These are phyloP conservation scores for Hippocampus kuda DNA, from an alignment of 2,797 vertebrate species.

Conservation along the genomic window DNA sequence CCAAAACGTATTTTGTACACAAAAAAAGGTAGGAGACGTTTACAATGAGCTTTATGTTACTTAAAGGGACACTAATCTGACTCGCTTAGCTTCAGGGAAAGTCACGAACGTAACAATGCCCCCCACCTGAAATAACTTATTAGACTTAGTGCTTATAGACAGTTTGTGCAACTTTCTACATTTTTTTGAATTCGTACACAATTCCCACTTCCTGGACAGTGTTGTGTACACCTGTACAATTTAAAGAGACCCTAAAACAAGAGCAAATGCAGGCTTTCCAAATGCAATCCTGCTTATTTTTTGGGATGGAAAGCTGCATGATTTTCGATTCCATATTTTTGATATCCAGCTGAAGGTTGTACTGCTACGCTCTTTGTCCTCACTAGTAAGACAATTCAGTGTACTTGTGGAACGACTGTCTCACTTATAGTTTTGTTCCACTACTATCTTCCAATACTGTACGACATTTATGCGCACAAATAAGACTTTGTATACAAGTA, in stretches of 20 bases:
- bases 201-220: not conserved
- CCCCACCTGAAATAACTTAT: not conserved
- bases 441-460: no score
- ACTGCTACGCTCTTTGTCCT: no score
- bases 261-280: not conserved
- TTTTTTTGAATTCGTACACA: not conserved
- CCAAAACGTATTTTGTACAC: not conserved
- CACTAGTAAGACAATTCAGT: no score
- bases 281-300: not conserved
- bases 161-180: not conserved
- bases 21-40: conserved; percentile 25
- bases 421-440: no score
- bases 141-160: no score
- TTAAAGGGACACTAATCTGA: not conserved
- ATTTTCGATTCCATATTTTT: no score
- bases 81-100: not conserved
- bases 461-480: no score
- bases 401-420: no score
- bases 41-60: not conserved
- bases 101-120: not conserved
- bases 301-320: no score
- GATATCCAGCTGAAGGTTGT: no score
- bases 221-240: not conserved
- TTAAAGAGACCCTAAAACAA: not conserved
- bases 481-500: no score